Conservation (phyloP, 2,797 vertebrate genomes). For the Periparus ater region DNA sequence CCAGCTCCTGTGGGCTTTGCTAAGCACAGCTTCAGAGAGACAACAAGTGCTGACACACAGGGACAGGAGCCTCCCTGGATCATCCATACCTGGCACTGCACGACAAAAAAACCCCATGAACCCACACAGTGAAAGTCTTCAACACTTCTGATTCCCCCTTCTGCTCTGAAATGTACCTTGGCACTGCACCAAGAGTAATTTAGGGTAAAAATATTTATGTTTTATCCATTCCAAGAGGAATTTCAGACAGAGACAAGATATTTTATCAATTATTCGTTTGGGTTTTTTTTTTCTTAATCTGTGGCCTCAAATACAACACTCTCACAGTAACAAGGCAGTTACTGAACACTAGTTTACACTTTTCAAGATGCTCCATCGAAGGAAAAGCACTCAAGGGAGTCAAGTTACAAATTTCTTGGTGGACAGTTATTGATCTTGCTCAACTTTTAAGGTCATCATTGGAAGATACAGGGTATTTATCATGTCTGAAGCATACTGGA, state of each 20-base stretch:
- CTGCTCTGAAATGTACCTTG: neutral
- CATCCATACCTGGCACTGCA: rapidly evolving
- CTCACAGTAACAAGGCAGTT: neutral
- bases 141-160: neutral
- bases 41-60: neutral
- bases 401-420: neutral
- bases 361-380: neutral
- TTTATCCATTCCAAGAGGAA: neutral
- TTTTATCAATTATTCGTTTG: neutral
- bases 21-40: neutral
- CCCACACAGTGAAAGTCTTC: neutral
- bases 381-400: neutral
- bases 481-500: neutral
- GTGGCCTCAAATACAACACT: neutral
- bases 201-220: neutral
- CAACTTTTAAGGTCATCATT: neutral
- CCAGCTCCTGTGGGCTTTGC: neutral
- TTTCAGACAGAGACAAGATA: neutral
- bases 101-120: neutral
- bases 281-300: neutral
- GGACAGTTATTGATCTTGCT: neutral
- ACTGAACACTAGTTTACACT: neutral
- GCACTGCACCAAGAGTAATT: neutral
- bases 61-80: neutral
- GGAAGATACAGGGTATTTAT: neutral